Conservation (phyloP, 2,888 invertebrate species). For the Cerastis rubricosa region DNA sequence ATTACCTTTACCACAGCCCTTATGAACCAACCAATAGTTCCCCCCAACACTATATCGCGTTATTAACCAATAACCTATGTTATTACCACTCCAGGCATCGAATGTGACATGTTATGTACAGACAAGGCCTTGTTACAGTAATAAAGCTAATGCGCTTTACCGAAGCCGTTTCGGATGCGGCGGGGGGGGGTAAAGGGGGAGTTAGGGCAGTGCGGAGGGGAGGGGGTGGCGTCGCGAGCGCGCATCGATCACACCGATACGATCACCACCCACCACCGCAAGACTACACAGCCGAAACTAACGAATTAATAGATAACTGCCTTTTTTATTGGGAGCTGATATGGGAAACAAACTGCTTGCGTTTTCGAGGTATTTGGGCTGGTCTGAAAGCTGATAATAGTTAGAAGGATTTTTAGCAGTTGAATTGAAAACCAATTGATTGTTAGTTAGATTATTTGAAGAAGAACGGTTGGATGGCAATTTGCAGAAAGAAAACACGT, state of each 20-base stretch:
- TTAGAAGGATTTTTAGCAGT: background rate
- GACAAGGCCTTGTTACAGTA: constrained; percentile 66
- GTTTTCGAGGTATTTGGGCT: background rate
- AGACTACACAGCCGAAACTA: constrained; percentile 67
- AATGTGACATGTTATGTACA: constrained; percentile 53
- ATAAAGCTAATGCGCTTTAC: constrained; percentile 76
- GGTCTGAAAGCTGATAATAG: background rate
- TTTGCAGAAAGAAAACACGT: background rate
- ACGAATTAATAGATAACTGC: constrained; percentile 68
- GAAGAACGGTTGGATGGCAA: background rate
- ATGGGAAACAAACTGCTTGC: constrained; percentile 24
- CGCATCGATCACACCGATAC: constrained; percentile 76
- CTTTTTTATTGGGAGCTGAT: constrained; percentile 48
- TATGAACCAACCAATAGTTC: background rate
- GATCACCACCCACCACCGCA: constrained; percentile 72
- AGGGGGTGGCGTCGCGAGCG: constrained; percentile 62
- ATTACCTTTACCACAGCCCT: background rate
- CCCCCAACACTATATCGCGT: background rate
- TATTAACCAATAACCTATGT: constrained; percentile 17
- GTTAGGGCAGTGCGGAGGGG: constrained; percentile 43
- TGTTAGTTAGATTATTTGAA: background rate
- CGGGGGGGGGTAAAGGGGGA: constrained; percentile 47
- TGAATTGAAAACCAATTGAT: background rate
- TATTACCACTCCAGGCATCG: constrained; percentile 42
- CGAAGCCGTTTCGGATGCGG: constrained; percentile 68